Evolutionary conservation across 2,888 invertebrate genomes (phyloP).

Genomic region (Acrocera orbiculus): DNA sequence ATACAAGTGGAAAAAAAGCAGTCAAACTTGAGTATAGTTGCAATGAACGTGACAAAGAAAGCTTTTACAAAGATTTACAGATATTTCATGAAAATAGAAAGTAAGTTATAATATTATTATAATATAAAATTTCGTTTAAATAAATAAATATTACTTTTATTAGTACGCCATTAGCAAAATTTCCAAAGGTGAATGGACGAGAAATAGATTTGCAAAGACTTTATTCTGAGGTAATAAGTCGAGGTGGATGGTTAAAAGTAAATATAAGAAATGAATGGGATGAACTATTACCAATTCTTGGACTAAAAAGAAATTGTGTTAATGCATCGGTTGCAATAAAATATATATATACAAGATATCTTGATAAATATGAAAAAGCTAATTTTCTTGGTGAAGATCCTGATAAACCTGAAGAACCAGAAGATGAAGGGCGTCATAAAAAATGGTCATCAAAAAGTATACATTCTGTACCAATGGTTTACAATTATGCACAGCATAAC

Average conservation of each 20-base stretch:
- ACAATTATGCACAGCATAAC: slow-evolving; percentile 63
- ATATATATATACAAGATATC: slow-evolving; percentile 62
- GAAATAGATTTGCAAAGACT: slow-evolving; percentile 83
- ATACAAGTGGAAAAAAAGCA: slow-evolving; percentile 9
- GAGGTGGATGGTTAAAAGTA: slow-evolving; percentile 93
- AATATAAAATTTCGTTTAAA: background rate
- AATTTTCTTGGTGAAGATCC: slow-evolving; percentile 80
- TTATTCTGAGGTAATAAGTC: slow-evolving; percentile 77
- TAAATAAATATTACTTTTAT: slow-evolving; percentile 10
- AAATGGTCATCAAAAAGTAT: slow-evolving; percentile 45
- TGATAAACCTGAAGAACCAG: slow-evolving; percentile 53
- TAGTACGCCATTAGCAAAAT: slow-evolving; percentile 40
- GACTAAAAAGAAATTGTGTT: slow-evolving; percentile 66
- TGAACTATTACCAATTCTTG: slow-evolving; percentile 54
- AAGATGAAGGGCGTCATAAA: slow-evolving; percentile 57
- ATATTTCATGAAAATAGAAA: slow-evolving; percentile 84
- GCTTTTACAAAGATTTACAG: slow-evolving; percentile 46
- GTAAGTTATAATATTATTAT: slow-evolving; percentile 38
- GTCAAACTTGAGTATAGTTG: slow-evolving; percentile 4
- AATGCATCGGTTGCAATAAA: slow-evolving; percentile 77
- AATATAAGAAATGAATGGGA: slow-evolving; percentile 82
- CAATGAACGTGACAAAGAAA: slow-evolving; percentile 15
- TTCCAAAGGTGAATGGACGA: slow-evolving; percentile 69
- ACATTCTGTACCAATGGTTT: slow-evolving; percentile 52
- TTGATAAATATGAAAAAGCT: slow-evolving; percentile 79